Percentiles rank a stretch among this genome's conserved stretches.
Evolutionary conservation across 2,113 vertebrate species (phyloP).

Genomic region (Sphyrna mokarran): DNA sequence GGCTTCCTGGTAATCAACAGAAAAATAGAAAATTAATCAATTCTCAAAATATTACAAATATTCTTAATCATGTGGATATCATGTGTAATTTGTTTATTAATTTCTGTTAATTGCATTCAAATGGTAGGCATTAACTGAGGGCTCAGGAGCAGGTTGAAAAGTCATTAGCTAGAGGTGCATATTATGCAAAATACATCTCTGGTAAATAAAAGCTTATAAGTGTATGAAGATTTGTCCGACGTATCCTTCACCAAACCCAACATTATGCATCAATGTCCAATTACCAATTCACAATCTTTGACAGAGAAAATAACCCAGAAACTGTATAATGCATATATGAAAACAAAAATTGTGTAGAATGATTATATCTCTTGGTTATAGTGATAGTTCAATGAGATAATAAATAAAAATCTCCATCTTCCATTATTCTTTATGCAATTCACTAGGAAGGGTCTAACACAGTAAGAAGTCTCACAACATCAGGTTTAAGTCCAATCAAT

Average conservation of each 20-base stretch:
- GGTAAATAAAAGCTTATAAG: not conserved
- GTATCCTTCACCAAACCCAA: not conserved
- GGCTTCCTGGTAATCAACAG: not conserved
- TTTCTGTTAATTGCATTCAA: not conserved
- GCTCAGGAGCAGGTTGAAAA: not conserved
- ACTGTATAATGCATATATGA: not conserved
- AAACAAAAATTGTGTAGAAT: not conserved
- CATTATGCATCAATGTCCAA: not conserved
- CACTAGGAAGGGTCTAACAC: not conserved
- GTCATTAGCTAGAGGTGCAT: not conserved
- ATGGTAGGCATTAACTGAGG: not conserved
- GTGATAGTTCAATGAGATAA: not conserved
- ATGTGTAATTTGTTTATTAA: not conserved
- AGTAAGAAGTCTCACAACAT: not conserved
- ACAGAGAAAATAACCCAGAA: not conserved
- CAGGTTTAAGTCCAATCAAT: too few species aligned
- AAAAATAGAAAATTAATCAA: not conserved
- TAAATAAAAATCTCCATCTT: not conserved
- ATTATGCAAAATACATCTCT: not conserved
- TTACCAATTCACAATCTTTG: not conserved
- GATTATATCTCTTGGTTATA: not conserved
- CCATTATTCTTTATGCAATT: not conserved
- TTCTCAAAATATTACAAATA: not conserved
- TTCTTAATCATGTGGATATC: not conserved
- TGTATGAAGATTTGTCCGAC: not conserved